Evolutionary conservation across 2,888 invertebrate species (phyloP), one percentile per base, ranked within the genome.

Genomic region (Zaprionus lineosus): DNA sequence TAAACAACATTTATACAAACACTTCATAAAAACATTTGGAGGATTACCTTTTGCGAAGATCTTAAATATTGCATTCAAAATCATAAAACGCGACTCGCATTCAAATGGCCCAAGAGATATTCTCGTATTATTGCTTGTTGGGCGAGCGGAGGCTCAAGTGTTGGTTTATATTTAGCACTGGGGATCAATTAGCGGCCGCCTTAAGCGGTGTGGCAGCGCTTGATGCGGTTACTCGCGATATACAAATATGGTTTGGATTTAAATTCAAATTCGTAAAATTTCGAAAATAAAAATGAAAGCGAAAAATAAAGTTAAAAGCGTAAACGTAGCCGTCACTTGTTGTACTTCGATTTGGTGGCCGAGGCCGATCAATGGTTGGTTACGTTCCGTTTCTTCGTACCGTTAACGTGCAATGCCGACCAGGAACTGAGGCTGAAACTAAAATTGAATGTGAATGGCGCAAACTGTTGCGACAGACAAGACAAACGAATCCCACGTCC

Each of bases 401-500:
- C 81, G 85, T 68, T 64, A 62, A 64, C 74, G 59, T 71, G 60
- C 60, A 74, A 73, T 65, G 85, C 71, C 86, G 71, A 76, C 71
- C 81, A 85, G 85, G 84, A 81, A 85, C 81, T 81, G 81, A 84
- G 61, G 33, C 26, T 34, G 56, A 61, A 61, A 43, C 57, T 34
- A 37, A 43, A 58, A 48, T 44, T 41, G 44, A 47, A 55, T 52
- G 29, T 59, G 50, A 67, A 52, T 60, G 53, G 56, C 59, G 72
- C 83, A 79, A 84, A 67, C 84, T 67, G 84, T 81, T 84, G 82
- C 82, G 61, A 58, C 69, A 58, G 56, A 65, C 48, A 57, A 65
- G 56, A 56, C 55, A 72, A 56, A 44, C 53, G 57, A 51, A 37
- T 43, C 43, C 55, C 8, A 29, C 53, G 31, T 43, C 43, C 55